These are phyloP conservation scores for Chinchilla lanigera DNA, from an alignment of 2,113 vertebrate genomes.

Conservation along the genomic window DNA sequence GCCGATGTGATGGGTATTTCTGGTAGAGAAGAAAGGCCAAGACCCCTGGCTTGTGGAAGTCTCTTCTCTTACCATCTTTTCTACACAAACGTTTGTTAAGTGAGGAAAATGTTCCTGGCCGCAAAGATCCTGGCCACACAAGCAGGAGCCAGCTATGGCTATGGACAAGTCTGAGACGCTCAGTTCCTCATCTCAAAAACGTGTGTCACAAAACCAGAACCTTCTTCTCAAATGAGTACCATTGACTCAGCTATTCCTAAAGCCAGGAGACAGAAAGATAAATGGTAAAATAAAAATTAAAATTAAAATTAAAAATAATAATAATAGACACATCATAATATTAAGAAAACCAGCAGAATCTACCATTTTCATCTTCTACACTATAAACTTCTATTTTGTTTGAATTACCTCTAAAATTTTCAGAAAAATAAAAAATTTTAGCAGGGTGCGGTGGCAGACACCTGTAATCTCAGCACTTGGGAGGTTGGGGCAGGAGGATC, in stretches of 20 bases:
- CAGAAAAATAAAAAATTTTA: not conserved
- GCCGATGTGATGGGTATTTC: not conserved
- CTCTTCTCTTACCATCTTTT: constrained; percentile 20
- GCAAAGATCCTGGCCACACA: not conserved
- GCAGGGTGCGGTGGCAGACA: not conserved
- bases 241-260: not conserved
- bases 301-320: too few relatives aligned
- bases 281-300: not conserved
- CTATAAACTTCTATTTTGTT: not conserved
- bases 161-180: not conserved
- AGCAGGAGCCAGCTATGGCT: not conserved
- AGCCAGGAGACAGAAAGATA: constrained; percentile 9
- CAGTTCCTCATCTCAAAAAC: not conserved
- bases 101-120: not conserved
- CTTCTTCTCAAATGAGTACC: not conserved
- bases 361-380: not conserved
- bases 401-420: not conserved
- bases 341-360: not conserved
- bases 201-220: not conserved
- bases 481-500: not conserved
- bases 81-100: not conserved
- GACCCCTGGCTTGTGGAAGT: not conserved
- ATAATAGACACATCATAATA: not conserved
- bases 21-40: not conserved
- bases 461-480: not conserved